Evolutionary conservation across 2,888 invertebrate genomes (phyloP), one percentile per base, ranked within the genome.

Genomic region (Melanostoma mellinum): DNA sequence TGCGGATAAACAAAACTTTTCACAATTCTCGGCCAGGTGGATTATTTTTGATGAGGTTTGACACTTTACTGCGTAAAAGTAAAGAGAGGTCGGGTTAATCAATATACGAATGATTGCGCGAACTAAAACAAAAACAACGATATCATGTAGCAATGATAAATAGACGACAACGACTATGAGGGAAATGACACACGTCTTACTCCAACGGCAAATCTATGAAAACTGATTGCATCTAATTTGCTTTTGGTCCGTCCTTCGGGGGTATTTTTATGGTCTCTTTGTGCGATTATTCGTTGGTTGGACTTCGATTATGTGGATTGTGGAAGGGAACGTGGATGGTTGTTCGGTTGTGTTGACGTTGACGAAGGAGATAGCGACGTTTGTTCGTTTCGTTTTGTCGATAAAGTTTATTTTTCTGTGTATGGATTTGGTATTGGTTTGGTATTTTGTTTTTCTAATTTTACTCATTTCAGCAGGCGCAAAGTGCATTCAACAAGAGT

Each of bases 191-290:
- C 58, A 78, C 82, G 52, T 74, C 82, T 9, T 32, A 53, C 58
- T 58, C 52, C 52, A 40, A 60, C 69, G 73, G 68, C 78, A 74
- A 65, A 63, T 69, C 82, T 73, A 73, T 65, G 63, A 63, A 68
- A 82, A 82, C 82, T 82, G 82, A 82, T 73, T 82, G 52, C 65
- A 56, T 71, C 48, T 53, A 61, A 60, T 78, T 79, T 69, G 75
- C 78, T 69, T 82, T 80, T 74, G 46, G 40, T 9, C 50, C 36
- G 50, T 63, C 67, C 60, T 81, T 81, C 67, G 78, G 82, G 82
- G 82, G 82, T 82, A 80, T 48, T 58, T 73, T 82, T 69, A 36
- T 69, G 42, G 61, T 60, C 46, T 82, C 52, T 58, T 78, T 82
- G 9, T 42, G 56, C 30, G 50, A 5, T 80, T 65, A 78, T 32